Percentiles rank a stretch among this genome's conserved stretches.
Evolutionary conservation across 92 coral and sea anemone genomes (phyloP).

Genomic region (Porites lobata): DNA sequence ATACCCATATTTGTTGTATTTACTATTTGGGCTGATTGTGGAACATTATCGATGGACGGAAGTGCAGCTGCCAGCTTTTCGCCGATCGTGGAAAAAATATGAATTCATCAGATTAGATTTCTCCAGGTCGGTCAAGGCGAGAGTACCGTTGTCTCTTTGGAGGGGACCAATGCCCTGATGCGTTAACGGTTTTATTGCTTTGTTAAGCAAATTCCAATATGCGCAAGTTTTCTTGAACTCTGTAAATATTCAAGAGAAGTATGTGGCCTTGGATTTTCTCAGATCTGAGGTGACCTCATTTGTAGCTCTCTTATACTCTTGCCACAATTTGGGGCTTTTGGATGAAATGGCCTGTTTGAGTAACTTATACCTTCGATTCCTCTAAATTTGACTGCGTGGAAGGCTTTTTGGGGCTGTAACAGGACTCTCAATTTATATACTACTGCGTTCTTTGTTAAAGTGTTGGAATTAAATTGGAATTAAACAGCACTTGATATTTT

Average conservation of each 20-base stretch:
- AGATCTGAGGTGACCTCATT: conserved; percentile 23
- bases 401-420: too few species aligned
- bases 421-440: too few species aligned
- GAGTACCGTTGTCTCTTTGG: conserved; percentile 19
- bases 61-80: neutral
- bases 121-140: conserved; percentile 22
- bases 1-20: neutral
- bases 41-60: neutral
- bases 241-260: neutral
- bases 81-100: neutral
- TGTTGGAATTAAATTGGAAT: too few species aligned
- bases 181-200: conserved; percentile 9
- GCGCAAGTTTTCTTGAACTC: conserved; percentile 1
- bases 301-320: neutral
- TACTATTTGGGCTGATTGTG: neutral
- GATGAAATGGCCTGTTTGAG: too few species aligned
- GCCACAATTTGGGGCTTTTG: too few species aligned
- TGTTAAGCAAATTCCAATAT: conserved; percentile 4
- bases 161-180: conserved; percentile 22
- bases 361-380: too few species aligned
- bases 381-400: too few species aligned
- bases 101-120: conserved; percentile 21
- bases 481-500: neutral
- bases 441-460: too few species aligned
- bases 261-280: conserved; percentile 25